A percentile compares a stretch with the other conserved stretches of the same genome.
These are phyloP conservation scores for Thamnophis elegans DNA, from an alignment of 2,797 vertebrate species.

Conservation along the genomic window DNA sequence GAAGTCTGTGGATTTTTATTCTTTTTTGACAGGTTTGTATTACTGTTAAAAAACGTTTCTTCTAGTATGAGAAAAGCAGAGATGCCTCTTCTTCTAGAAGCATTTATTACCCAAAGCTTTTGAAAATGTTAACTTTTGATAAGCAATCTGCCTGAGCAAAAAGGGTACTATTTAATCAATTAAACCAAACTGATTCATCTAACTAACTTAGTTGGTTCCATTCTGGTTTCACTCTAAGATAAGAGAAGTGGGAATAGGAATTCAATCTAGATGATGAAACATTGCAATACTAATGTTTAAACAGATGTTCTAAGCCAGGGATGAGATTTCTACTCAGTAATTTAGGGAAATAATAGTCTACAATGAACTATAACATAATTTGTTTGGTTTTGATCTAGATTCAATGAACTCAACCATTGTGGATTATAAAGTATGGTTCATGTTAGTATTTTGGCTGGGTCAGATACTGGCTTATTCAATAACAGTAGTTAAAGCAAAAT, in stretches of 20 bases:
- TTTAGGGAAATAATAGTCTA: neutral
- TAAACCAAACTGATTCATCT: neutral
- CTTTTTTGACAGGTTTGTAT: neutral
- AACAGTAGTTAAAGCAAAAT: neutral
- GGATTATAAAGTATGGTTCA: neutral
- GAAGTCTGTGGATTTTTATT: neutral
- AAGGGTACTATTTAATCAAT: neutral
- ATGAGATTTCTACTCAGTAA: neutral
- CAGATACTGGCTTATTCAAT: neutral
- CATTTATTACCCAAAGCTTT: neutral
- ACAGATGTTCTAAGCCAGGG: neutral
- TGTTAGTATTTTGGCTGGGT: neutral
- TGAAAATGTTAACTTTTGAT: neutral
- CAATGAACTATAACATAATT: neutral
- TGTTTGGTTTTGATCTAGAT: neutral
- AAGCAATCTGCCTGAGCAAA: neutral
- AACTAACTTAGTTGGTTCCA: neutral
- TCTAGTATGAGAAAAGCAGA: neutral
- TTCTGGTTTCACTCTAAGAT: neutral
- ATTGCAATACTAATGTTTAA: neutral
- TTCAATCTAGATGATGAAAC: neutral
- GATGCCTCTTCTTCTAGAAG: neutral
- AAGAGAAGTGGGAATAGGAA: neutral
- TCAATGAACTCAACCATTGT: neutral
- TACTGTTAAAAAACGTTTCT: neutral